Conservation (phyloP, 2,888 invertebrate species). For the Trachelus stipa region DNA sequence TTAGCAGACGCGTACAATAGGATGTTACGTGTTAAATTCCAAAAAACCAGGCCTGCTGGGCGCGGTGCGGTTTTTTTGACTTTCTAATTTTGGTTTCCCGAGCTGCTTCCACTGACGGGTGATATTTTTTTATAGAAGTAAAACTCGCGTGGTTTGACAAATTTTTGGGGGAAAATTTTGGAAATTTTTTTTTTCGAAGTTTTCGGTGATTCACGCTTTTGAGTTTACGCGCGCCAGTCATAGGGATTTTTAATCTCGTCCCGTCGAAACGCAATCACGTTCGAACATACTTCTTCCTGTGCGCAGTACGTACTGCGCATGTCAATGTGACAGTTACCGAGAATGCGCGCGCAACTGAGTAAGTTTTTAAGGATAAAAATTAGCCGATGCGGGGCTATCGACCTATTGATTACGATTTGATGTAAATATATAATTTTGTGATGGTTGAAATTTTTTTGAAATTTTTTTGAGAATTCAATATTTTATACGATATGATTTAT, state of each 20-base stretch:
- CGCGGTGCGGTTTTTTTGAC: neutral
- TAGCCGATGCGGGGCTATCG: neutral
- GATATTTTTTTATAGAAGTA: too few species aligned
- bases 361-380: neutral
- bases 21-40: neutral
- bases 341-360: neutral
- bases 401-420: neutral
- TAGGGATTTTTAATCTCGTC: neutral
- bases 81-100: neutral
- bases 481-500: neutral
- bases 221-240: neutral
- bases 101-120: too few species aligned
- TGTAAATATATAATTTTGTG: neutral
- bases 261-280: constrained; percentile 53
- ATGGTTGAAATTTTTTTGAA: neutral
- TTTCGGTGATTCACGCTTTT: too few species aligned
- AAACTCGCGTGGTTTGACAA: too few species aligned
- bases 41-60: neutral
- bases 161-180: too few species aligned
- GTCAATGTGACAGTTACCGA: constrained; percentile 34
- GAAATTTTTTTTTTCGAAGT: too few species aligned
- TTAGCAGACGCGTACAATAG: neutral
- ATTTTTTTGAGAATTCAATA: neutral
- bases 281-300: constrained; percentile 58
- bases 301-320: constrained; percentile 50